Percentiles rank a stretch among this genome's conserved stretches.
Conservation (phyloP, 92 coral and sea anemone species). For the Palythoa caribaeorum region DNA sequence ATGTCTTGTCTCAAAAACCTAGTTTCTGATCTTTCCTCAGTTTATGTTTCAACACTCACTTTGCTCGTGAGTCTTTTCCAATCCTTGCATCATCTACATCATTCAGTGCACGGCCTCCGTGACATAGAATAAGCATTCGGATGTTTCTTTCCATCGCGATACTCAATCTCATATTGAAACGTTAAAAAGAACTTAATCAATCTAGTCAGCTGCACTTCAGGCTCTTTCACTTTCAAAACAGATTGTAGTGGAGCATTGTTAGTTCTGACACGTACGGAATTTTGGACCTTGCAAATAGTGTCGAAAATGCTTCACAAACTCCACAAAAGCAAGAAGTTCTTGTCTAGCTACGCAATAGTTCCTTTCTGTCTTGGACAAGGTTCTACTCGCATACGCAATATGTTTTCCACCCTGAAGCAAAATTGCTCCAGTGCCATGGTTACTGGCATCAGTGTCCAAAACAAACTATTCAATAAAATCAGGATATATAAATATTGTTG, state of each 20-base stretch:
- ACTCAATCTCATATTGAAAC: too few species aligned
- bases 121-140: neutral
- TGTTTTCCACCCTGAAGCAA: neutral
- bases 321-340: neutral
- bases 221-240: too few species aligned
- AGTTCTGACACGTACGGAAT: neutral
- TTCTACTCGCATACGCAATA: neutral
- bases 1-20: too few species aligned
- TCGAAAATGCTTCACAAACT: neutral
- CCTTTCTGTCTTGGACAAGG: neutral
- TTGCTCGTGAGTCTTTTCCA: neutral
- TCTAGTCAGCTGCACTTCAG: too few species aligned
- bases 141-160: conserved; percentile 3
- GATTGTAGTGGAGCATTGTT: neutral
- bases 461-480: too few species aligned
- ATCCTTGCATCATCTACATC: neutral
- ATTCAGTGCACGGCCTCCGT: neutral
- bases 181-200: too few species aligned
- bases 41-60: too few species aligned
- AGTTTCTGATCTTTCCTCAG: too few species aligned
- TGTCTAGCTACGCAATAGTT: neutral
- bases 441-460: too few species aligned
- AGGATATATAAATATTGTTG: too few species aligned
- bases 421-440: too few species aligned
- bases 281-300: conserved; percentile 4